A percentile compares a stretch with the other conserved stretches of the same genome.
phyloP scores from a whole-genome alignment of 2,888 invertebrate genomes.

The Apoda limacodes region DNA sequence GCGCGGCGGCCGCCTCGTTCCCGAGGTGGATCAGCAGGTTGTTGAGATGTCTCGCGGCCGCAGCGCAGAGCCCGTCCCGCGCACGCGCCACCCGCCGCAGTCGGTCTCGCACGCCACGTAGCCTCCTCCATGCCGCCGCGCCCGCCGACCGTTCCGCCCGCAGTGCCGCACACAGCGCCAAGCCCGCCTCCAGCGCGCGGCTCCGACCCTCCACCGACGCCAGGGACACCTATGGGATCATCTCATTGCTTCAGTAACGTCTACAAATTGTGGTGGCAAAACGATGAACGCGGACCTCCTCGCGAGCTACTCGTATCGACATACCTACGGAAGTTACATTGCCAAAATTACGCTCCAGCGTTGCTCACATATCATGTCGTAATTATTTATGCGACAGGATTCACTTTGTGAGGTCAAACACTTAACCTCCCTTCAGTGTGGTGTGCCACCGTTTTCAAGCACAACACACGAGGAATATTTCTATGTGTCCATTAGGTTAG shows the following conservation, averaged over 20 bases:
- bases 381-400: too few relatives aligned
- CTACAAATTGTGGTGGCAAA: too few relatives aligned
- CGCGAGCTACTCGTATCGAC: too few relatives aligned
- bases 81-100: conserved; percentile 40
- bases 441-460: too few relatives aligned
- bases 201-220: conserved; percentile 36
- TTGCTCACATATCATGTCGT: too few relatives aligned
- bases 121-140: conserved; percentile 31
- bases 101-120: conserved; percentile 41
- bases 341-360: too few relatives aligned
- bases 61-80: conserved; percentile 62
- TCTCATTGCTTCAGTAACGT: too few relatives aligned
- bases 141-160: conserved; percentile 23
- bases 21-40: conserved; percentile 95
- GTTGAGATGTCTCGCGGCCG: conserved; percentile 90
- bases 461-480: too few relatives aligned
- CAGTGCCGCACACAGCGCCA: conserved; percentile 25
- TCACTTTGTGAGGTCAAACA: too few relatives aligned
- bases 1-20: conserved; percentile 65
- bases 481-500: too few relatives aligned
- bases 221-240: conserved; percentile 30
- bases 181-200: conserved; percentile 34
- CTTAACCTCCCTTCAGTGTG: too few relatives aligned
- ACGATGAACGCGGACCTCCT: background rate
- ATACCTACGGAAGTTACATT: too few relatives aligned